These are phyloP conservation scores for Campoplex nolae DNA, from an alignment of 2,888 invertebrate species.

Conservation along the genomic window DNA sequence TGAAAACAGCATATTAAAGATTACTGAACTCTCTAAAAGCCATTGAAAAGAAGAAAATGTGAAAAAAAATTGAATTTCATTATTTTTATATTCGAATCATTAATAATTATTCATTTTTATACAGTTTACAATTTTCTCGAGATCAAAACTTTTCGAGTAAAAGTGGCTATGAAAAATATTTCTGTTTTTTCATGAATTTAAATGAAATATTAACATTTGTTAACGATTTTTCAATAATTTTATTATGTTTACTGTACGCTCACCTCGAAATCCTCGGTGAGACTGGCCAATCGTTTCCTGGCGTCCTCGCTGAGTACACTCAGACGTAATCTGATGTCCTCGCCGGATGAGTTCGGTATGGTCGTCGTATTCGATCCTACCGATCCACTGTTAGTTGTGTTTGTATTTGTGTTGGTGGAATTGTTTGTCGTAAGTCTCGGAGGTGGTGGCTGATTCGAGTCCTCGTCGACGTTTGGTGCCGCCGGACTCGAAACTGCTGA, in stretches of 20 bases:
- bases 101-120: neutral
- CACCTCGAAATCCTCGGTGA: slow-evolving; percentile 82
- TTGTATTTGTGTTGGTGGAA: slow-evolving; percentile 17
- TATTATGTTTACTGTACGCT: slow-evolving; percentile 13
- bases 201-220: neutral
- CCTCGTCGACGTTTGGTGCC: slow-evolving; percentile 80
- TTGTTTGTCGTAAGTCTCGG: slow-evolving; percentile 75
- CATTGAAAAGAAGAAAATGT: no score
- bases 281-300: slow-evolving; percentile 78
- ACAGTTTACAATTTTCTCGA: neutral
- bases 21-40: no score
- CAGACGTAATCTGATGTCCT: slow-evolving; percentile 80
- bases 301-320: slow-evolving; percentile 81
- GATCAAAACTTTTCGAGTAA: neutral
- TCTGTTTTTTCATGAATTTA: neutral
- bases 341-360: slow-evolving; percentile 73
- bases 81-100: neutral
- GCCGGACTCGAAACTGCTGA: slow-evolving; percentile 82
- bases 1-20: no score
- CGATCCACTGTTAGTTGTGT: slow-evolving; percentile 27
- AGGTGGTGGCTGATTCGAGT: slow-evolving; percentile 79
- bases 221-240: neutral
- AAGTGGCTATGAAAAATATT: neutral
- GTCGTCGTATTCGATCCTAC: slow-evolving; percentile 53
- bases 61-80: no score